phyloP scores from a whole-genome alignment of 2,797 vertebrate species.

The Mus spretus region DNA sequence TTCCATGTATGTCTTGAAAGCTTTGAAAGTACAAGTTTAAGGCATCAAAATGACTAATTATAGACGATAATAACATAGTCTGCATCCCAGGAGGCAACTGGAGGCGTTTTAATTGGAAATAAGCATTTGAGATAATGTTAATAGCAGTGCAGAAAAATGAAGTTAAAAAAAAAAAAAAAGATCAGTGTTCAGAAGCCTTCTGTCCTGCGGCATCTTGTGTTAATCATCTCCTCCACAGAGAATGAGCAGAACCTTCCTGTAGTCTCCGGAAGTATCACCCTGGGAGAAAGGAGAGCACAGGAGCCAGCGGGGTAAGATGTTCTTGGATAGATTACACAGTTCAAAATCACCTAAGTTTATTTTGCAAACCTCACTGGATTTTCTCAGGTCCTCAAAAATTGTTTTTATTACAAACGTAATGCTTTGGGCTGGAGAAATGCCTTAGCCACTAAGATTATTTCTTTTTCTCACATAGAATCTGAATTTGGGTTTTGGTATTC shows the following conservation, averaged over 20 bases:
- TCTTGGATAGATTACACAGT: slow-evolving; percentile 4
- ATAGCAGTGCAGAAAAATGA: slow-evolving; percentile 80
- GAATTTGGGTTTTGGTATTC: not conserved
- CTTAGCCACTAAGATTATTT: not conserved
- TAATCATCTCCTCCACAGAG: slow-evolving; percentile 92
- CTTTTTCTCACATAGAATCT: not conserved
- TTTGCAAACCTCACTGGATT: slow-evolving; percentile 49
- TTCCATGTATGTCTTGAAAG: slow-evolving; percentile 72
- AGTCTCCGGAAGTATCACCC: slow-evolving; percentile 92
- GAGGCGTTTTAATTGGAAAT: slow-evolving; percentile 73
- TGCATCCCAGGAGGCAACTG: slow-evolving; percentile 50
- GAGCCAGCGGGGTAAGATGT: not conserved
- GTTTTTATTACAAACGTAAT: slow-evolving; percentile 32
- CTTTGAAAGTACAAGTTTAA: slow-evolving; percentile 75
- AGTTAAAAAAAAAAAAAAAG: slow-evolving; percentile 59
- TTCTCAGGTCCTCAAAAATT: slow-evolving; percentile 9
- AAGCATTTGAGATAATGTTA: slow-evolving; percentile 77
- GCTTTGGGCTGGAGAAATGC: not conserved
- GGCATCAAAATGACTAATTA: slow-evolving; percentile 78
- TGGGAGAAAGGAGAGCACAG: slow-evolving; percentile 72
- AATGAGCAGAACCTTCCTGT: slow-evolving; percentile 89
- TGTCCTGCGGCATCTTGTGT: slow-evolving; percentile 8
- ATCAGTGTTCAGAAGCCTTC: slow-evolving; percentile 55
- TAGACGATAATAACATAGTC: slow-evolving; percentile 72
- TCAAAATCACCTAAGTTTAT: slow-evolving; percentile 15